These are phyloP conservation scores for Ephialtes manifestator DNA, from an alignment of 2,888 invertebrate species.

Conservation along the genomic window DNA sequence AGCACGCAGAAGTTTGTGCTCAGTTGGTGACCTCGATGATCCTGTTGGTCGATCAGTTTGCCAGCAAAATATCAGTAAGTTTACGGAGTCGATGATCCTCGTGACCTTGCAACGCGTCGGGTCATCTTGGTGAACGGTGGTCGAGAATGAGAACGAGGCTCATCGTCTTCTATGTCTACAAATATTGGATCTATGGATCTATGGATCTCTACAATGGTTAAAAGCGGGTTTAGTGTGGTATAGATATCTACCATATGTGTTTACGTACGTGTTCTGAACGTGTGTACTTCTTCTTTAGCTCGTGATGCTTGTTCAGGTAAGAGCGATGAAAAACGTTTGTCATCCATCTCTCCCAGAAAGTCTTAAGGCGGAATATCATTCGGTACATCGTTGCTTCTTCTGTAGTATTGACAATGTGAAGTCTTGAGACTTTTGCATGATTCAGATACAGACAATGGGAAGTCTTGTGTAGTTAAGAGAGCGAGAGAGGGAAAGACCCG, in stretches of 20 bases:
- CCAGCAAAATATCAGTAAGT: conserved; percentile 27
- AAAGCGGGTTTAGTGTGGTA: not conserved
- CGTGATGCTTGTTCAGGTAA: conserved; percentile 16
- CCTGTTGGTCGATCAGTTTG: conserved; percentile 5
- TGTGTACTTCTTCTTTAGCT: not conserved
- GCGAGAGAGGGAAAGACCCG: not conserved
- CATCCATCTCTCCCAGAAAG: not conserved
- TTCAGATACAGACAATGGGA: not conserved
- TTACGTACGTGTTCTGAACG: not conserved
- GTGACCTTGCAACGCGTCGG: conserved; percentile 58
- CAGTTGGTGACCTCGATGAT: conserved; percentile 46
- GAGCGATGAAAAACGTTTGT: conserved; percentile 3
- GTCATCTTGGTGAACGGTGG: conserved; percentile 28
- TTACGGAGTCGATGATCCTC: conserved; percentile 23
- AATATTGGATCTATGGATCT: conserved; percentile 47
- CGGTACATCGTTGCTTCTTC: not conserved
- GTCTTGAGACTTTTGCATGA: not conserved
- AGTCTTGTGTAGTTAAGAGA: not conserved
- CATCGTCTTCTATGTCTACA: conserved; percentile 22
- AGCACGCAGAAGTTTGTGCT: conserved; percentile 33
- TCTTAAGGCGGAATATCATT: not conserved
- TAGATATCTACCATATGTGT: not conserved
- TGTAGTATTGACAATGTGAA: not conserved
- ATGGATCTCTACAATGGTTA: conserved; percentile 10
- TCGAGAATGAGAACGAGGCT: conserved; percentile 11